phyloP scores from a whole-genome alignment of 2,888 invertebrate genomes.

The Drosophila meridiana region DNA sequence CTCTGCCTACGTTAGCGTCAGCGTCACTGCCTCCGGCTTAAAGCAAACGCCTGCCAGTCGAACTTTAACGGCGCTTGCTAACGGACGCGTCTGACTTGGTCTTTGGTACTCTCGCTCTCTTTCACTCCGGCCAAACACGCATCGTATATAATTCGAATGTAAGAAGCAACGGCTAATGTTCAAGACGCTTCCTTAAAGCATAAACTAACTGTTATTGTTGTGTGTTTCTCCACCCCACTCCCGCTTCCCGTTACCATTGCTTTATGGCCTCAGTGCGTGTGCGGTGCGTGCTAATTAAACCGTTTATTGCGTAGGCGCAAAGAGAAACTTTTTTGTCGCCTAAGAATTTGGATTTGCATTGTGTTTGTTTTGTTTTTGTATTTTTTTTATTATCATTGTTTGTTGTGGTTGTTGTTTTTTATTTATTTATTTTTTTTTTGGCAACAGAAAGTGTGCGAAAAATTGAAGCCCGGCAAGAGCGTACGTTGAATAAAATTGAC shows the following conservation, averaged over 20 bases:
- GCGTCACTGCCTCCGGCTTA: conserved; percentile 46
- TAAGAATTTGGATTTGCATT: conserved; percentile 45
- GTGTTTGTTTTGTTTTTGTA: conserved; percentile 33
- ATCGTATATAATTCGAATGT: conserved; percentile 37
- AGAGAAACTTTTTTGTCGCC: conserved; percentile 68
- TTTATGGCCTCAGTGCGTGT: conserved; percentile 55
- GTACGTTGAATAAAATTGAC: conserved; percentile 49
- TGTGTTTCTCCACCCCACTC: conserved; percentile 4
- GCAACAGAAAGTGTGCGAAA: conserved; percentile 36
- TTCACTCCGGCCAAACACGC: conserved; percentile 26
- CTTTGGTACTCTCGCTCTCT: conserved; percentile 16
- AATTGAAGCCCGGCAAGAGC: conserved; percentile 61
- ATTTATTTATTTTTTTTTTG: conserved; percentile 26
- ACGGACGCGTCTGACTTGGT: conserved; percentile 68
- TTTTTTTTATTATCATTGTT: conserved; percentile 21
- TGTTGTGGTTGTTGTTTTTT: conserved; percentile 24
- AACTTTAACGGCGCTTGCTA: conserved; percentile 68
- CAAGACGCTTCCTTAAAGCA: conserved; percentile 47
- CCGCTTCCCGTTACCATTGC: conserved; percentile 3
- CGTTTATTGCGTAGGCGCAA: conserved; percentile 57
- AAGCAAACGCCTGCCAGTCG: conserved; percentile 56
- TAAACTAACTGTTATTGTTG: conserved; percentile 3
- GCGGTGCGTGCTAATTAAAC: conserved; percentile 64
- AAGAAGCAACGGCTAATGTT: conserved; percentile 45
- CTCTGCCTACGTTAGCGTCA: conserved; percentile 44